Evolutionary conservation across 2,888 invertebrate genomes (phyloP).

Genomic region (Trachelus iudaicus): DNA sequence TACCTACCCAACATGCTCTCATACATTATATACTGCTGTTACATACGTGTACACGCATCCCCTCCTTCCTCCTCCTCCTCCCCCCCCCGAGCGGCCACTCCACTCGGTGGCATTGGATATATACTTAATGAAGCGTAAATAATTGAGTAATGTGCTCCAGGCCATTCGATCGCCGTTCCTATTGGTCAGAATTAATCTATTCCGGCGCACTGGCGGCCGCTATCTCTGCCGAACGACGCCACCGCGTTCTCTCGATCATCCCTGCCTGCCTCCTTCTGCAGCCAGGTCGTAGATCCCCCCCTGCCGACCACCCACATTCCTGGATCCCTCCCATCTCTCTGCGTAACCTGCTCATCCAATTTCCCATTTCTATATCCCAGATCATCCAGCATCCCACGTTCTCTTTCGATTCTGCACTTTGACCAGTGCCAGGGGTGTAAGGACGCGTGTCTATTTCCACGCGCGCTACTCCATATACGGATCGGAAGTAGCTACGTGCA

Average conservation of each 20-base stretch:
- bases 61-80: conserved; percentile 34
- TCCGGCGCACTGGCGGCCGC: conserved; percentile 63
- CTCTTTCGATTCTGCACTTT: too few species aligned
- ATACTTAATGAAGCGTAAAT: conserved; percentile 67
- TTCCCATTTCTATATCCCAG: too few species aligned
- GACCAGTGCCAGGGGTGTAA: too few species aligned
- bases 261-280: not conserved
- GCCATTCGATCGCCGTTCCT: conserved; percentile 64
- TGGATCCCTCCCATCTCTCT: too few species aligned
- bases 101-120: conserved; percentile 64
- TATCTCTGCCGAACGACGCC: conserved; percentile 33
- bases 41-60: conserved; percentile 41
- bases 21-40: conserved; percentile 61
- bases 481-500: too few species aligned
- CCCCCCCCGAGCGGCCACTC: conserved; percentile 39
- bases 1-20: conserved; percentile 62
- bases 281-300: too few species aligned
- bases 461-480: too few species aligned
- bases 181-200: conserved; percentile 66
- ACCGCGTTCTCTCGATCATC: not conserved
- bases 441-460: too few species aligned
- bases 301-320: too few species aligned
- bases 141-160: conserved; percentile 66
- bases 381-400: too few species aligned
- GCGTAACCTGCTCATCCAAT: too few species aligned